phyloP scores from a whole-genome alignment of 2,888 invertebrate species.

The Meghimatium bilineatum region DNA sequence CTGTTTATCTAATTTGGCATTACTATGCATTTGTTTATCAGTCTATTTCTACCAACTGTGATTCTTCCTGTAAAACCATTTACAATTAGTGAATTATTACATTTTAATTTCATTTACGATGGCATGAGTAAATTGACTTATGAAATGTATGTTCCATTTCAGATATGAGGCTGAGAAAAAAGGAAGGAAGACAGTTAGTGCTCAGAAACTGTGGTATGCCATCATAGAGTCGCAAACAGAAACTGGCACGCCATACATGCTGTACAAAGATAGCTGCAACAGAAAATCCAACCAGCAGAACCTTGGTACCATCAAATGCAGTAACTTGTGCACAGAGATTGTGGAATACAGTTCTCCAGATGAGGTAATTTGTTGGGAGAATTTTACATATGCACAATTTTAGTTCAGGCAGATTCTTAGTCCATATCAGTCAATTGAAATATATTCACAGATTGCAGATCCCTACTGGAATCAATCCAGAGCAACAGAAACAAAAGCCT shows the following conservation, averaged over 20 bases:
- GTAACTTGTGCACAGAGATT: slow-evolving; percentile 98
- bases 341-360: slow-evolving; percentile 94
- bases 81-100: too few relatives aligned
- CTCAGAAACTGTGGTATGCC: slow-evolving; percentile 93
- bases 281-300: slow-evolving; percentile 98
- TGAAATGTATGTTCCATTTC: slow-evolving; percentile 11
- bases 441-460: too few relatives aligned
- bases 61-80: too few relatives aligned
- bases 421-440: too few relatives aligned
- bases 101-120: too few relatives aligned
- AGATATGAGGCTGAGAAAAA: slow-evolving; percentile 85
- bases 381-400: neutral
- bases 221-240: slow-evolving; percentile 96
- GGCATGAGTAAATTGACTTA: neutral
- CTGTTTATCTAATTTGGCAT: too few relatives aligned
- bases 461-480: too few relatives aligned
- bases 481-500: too few relatives aligned
- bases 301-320: slow-evolving; percentile 97
- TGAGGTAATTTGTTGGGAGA: slow-evolving; percentile 81
- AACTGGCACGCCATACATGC: slow-evolving; percentile 98
- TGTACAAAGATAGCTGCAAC: slow-evolving; percentile 90
- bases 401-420: too few relatives aligned
- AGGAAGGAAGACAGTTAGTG: slow-evolving; percentile 81
- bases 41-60: too few relatives aligned
- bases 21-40: too few relatives aligned